These are phyloP conservation scores for Sympetrum striolatum DNA, from an alignment of 2,888 invertebrate genomes.

Conservation along the genomic window DNA sequence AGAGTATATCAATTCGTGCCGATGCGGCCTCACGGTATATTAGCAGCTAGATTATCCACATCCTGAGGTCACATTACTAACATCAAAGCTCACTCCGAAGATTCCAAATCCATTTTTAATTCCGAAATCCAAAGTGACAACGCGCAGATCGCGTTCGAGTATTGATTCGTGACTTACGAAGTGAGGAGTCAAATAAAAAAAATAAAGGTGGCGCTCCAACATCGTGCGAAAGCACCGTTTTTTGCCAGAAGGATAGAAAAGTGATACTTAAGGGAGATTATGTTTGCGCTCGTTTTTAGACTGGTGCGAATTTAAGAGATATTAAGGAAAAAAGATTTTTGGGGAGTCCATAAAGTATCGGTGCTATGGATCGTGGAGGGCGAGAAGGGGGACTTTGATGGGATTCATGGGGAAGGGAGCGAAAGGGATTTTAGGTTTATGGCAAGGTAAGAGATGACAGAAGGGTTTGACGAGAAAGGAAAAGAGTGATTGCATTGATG, in stretches of 20 bases:
- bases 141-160: no score
- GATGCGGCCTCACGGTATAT: no score
- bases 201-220: no score
- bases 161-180: no score
- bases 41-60: no score
- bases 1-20: no score
- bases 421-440: not conserved
- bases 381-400: not conserved
- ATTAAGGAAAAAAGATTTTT: not conserved
- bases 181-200: no score
- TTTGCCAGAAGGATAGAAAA: not conserved
- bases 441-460: not conserved
- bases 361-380: not conserved
- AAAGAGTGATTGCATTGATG: not conserved
- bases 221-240: no score
- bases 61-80: no score
- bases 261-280: not conserved
- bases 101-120: no score
- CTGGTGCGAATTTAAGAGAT: not conserved
- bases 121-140: no score
- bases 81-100: no score
- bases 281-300: not conserved
- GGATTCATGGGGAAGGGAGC: not conserved
- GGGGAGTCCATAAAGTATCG: not conserved
- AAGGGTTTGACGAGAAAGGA: not conserved